Base-by-base conservation (phyloP, 1,140 invertebrate species). In the Bombyx mandarina region DNA sequence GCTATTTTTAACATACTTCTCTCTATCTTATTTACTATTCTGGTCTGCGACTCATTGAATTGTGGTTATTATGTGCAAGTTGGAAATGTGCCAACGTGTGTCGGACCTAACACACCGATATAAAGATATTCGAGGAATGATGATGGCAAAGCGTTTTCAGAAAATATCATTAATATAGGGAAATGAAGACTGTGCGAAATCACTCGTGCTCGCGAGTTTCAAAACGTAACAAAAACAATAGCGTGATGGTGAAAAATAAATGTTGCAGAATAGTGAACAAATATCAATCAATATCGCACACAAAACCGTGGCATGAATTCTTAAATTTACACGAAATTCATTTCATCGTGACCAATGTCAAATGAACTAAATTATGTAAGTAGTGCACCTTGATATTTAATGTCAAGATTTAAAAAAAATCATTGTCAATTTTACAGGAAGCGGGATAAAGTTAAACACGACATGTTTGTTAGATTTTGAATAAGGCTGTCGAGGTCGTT, bases 21-120 rank as follows among this genome's bases (percentile, higher is more conserved):
- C 78, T 82, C 74, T 85, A 85, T 85, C 78, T 87, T 87, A 84
- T 85, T 87, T 82, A 85, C 84, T 87, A 86, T 85, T 87, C 84
- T 83, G 75, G 84, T 80, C 81, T 75, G 79, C 81, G 74, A 80
- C 79, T 87, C 82, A 87, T 87, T 87, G 82, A 87, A 87, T 85
- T 84, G 84, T 85, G 77, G 81, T 84, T 87, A 87, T 85, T 84
- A 87, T 87, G 81, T 83, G 81, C 79, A 84, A 77, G 75, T 82
- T 87, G 82, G 84, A 83, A 75, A 73, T 73, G 66, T 77, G 84
- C 84, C 84, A 87, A 72, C 67, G 52, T 65, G 65, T 64, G 71
- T 75, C 73, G 63, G 69, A 73, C 77, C 69, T 77, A 77, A 76
- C 75, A 70, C 73, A 76, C 77, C 66, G 80, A 83, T 81, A 77